Conservation (phyloP, 2,888 invertebrate species). For the Schizaphis graminum region DNA sequence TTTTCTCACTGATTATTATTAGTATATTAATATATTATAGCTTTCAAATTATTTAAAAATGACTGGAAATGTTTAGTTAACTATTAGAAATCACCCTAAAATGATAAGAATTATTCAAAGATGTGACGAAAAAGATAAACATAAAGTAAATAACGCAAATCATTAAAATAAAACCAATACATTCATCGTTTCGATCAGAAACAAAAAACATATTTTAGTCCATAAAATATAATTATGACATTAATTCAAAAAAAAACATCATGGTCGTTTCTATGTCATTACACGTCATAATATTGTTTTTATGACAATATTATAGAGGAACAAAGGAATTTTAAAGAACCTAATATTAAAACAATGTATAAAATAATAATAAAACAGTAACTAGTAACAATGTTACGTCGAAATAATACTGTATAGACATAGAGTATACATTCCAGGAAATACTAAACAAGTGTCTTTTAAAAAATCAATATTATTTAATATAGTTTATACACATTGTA, state of each 20-base stretch:
- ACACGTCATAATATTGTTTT: conserved; percentile 2
- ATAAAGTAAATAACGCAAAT: not conserved
- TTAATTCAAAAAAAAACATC: not conserved
- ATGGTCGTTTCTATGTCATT: not conserved
- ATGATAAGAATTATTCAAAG: not conserved
- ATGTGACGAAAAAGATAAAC: not conserved
- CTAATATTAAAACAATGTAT: conserved; percentile 12
- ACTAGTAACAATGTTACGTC: not conserved
- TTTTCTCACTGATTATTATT: not conserved
- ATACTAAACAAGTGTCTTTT: not conserved
- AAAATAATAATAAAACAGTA: not conserved
- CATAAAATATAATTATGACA: not conserved
- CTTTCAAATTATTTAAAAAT: not conserved
- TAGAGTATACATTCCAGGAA: not conserved
- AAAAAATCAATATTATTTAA: not conserved
- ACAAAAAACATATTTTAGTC: not conserved
- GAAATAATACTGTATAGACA: not conserved
- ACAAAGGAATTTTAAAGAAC: conserved; percentile 10
- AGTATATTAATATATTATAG: not conserved
- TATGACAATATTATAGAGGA: not conserved
- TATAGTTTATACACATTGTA: not conserved
- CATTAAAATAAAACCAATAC: not conserved
- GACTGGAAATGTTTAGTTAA: not conserved
- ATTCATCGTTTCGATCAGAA: not conserved
- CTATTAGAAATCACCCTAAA: not conserved